A percentile compares a stretch with the other conserved stretches of the same genome.
Evolutionary conservation across 2,888 invertebrate species (phyloP).

Genomic region (Hemithea aestivaria): DNA sequence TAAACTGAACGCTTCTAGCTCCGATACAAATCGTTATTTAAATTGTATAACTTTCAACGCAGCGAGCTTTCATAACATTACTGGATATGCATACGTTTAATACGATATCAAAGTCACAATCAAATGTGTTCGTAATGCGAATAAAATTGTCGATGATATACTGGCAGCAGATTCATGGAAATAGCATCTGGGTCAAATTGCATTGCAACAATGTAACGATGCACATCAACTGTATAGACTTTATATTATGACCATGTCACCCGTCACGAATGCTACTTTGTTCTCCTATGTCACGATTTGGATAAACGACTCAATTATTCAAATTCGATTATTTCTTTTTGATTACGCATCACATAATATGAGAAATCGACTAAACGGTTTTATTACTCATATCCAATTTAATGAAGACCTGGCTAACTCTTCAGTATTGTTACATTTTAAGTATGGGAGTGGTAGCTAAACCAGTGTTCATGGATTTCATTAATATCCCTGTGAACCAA

Average conservation of each 20-base stretch:
- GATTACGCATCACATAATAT: slow-evolving; percentile 1
- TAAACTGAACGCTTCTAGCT: slow-evolving; percentile 28
- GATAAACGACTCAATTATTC: not conserved
- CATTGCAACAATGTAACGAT: slow-evolving; percentile 69
- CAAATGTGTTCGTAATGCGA: slow-evolving; percentile 1
- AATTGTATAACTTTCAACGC: slow-evolving; percentile 27
- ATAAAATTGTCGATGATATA: slow-evolving; percentile 12
- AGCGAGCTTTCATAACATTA: slow-evolving; percentile 14
- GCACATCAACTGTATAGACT: slow-evolving; percentile 59
- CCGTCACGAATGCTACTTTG: slow-evolving; percentile 56
- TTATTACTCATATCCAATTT: too few relatives aligned
- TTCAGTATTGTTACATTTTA: too few relatives aligned
- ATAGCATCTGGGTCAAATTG: slow-evolving; percentile 66
- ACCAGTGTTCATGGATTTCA: slow-evolving; percentile 9
- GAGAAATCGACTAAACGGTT: too few relatives aligned
- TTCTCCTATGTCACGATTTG: slow-evolving; percentile 52
- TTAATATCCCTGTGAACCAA: slow-evolving; percentile 5
- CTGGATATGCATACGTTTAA: too few relatives aligned
- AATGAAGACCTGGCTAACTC: too few relatives aligned
- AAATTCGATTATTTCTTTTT: too few relatives aligned
- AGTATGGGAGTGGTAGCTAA: slow-evolving; percentile 19
- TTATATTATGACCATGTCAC: slow-evolving; percentile 41
- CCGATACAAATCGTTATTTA: slow-evolving; percentile 32
- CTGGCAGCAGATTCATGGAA: slow-evolving; percentile 52
- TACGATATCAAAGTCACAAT: not conserved